phyloP scores from a whole-genome alignment of 2,888 invertebrate genomes.

The Macaria notata region DNA sequence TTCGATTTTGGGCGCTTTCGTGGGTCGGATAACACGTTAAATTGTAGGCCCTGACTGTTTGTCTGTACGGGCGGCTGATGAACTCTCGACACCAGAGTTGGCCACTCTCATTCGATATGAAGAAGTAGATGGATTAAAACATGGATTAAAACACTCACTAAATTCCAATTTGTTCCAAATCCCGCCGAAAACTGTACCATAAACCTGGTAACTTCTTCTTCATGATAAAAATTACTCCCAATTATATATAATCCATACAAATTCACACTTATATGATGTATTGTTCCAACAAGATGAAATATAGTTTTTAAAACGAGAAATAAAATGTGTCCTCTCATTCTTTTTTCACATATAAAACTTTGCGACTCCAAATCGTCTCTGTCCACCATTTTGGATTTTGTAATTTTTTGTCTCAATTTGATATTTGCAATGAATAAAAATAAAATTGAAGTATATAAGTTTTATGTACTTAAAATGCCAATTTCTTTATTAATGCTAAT shows the following conservation, averaged over 20 bases:
- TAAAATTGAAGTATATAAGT: too few relatives aligned
- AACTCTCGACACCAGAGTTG: too few relatives aligned
- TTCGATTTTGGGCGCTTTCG: too few relatives aligned
- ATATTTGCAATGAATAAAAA: too few relatives aligned
- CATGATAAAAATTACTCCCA: constrained; percentile 9
- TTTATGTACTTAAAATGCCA: too few relatives aligned
- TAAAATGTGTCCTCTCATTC: neutral
- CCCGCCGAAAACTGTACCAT: constrained; percentile 16
- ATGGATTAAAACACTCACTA: constrained; percentile 28
- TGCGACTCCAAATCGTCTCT: constrained; percentile 5
- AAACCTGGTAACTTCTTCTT: constrained; percentile 12
- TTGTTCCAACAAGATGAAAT: neutral
- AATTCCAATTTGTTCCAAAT: constrained; percentile 37
- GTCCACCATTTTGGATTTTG: constrained; percentile 5
- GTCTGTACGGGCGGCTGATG: too few relatives aligned
- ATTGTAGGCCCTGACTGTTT: too few relatives aligned
- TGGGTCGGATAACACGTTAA: too few relatives aligned
- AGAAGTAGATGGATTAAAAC: neutral
- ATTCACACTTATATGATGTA: neutral
- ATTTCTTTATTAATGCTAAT: too few relatives aligned
- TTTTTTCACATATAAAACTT: constrained; percentile 11
- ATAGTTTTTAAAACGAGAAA: neutral
- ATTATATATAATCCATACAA: constrained; percentile 16
- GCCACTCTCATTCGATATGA: too few relatives aligned
- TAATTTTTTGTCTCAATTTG: neutral